Conservation (phyloP, 2,113 vertebrate species). For the Myiagra hebetior region DNA sequence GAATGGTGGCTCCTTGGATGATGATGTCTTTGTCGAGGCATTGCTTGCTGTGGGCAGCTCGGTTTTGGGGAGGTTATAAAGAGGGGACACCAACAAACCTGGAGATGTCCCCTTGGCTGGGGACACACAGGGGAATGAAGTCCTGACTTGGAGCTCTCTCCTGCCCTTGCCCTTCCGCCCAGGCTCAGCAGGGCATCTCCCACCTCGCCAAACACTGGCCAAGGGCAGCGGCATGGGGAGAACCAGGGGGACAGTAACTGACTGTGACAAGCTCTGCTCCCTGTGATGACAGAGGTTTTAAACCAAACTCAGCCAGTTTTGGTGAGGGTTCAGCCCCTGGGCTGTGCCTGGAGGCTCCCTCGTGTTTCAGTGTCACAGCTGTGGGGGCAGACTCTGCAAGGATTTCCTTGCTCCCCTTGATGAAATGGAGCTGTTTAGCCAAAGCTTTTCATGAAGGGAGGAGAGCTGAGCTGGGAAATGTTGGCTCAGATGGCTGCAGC, state of each 20-base stretch:
- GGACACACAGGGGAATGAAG: rapidly evolving
- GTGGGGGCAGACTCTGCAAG: neutral
- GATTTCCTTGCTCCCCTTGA: neutral
- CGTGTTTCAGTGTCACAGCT: rapidly evolving
- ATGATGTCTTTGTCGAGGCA: neutral
- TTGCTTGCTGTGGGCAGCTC: neutral
- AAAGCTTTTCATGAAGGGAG: neutral
- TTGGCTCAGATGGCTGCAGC: neutral
- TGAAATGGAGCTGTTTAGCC: neutral
- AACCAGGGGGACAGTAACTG: rapidly evolving
- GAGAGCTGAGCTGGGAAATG: neutral
- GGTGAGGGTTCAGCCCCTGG: neutral
- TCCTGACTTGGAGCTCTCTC: neutral
- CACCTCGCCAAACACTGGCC: rapidly evolving
- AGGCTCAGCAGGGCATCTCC: neutral
- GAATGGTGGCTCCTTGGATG: neutral
- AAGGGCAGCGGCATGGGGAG: neutral
- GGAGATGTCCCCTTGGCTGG: neutral
- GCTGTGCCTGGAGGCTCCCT: neutral
- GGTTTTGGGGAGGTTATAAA: neutral
- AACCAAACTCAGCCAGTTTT: neutral
- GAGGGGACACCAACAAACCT: neutral
- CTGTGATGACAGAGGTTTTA: rapidly evolving
- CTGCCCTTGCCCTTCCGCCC: rapidly evolving
- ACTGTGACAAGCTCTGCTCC: rapidly evolving